phyloP scores from a whole-genome alignment of 1,140 invertebrate genomes.

The Prorops nasuta region DNA sequence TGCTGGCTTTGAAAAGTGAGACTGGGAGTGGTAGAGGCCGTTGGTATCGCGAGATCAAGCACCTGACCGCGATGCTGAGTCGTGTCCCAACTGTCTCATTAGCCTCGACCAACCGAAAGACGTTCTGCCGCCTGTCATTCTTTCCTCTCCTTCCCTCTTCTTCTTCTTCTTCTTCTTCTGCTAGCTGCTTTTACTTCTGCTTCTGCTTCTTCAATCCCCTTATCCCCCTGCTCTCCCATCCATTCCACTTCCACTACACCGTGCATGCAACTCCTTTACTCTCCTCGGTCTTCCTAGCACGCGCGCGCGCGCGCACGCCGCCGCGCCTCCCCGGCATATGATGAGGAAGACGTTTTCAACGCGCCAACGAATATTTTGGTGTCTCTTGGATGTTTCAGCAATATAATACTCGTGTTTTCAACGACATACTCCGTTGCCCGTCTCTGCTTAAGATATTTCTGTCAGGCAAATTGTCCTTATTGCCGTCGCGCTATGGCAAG shows the following conservation, averaged over 20 bases:
- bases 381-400: too few relatives aligned
- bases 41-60: background rate
- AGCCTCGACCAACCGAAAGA: constrained; percentile 4
- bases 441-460: too few relatives aligned
- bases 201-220: constrained; percentile 24
- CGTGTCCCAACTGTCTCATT: constrained; percentile 9
- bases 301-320: too few relatives aligned
- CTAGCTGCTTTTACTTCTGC: too few relatives aligned
- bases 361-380: background rate
- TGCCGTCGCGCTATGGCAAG: background rate
- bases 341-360: background rate
- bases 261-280: too few relatives aligned
- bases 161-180: too few relatives aligned
- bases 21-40: background rate
- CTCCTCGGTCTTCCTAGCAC: too few relatives aligned
- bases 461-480: too few relatives aligned
- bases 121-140: constrained; percentile 9
- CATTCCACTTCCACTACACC: too few relatives aligned
- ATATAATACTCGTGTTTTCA: too few relatives aligned
- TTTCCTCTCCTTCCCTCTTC: constrained; percentile 14
- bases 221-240: constrained; percentile 13
- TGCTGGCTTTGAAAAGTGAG: constrained; percentile 5
- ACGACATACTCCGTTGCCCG: too few relatives aligned
- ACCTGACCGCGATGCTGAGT: background rate
- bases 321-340: background rate